These are phyloP conservation scores for Acanthosepion pharaonis DNA, from an alignment of 2,888 invertebrate genomes.

Conservation along the genomic window DNA sequence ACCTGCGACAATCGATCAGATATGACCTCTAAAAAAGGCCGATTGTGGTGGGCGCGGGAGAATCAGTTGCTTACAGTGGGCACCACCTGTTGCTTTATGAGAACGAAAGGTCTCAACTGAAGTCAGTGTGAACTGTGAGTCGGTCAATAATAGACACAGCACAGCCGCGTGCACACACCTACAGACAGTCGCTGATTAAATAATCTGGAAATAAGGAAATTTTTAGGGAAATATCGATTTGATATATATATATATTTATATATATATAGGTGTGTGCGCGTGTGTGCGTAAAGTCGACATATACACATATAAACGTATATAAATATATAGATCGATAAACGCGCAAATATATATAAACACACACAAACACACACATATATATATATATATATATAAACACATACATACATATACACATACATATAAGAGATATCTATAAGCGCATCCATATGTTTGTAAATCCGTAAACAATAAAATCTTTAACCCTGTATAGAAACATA, in stretches of 20 bases:
- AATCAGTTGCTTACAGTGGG: neutral
- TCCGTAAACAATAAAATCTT: no score
- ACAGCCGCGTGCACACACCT: no score
- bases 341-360: neutral
- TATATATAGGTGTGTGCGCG: no score
- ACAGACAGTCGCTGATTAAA: no score
- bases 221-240: no score
- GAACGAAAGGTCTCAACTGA: neutral
- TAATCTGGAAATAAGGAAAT: no score
- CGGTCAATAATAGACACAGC: neutral
- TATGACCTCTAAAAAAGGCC: neutral
- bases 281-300: no score
- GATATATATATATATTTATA: no score
- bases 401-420: neutral
- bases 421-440: no score
- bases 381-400: neutral
- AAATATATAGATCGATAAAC: neutral
- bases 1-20: neutral
- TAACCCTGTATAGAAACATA: no score
- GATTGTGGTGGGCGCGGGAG: neutral
- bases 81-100: neutral
- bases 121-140: neutral
- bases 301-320: neutral
- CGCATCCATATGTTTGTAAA: no score
- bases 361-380: neutral